phyloP scores from a whole-genome alignment of 1,140 invertebrate species.

The Cheumatopsyche charites region DNA sequence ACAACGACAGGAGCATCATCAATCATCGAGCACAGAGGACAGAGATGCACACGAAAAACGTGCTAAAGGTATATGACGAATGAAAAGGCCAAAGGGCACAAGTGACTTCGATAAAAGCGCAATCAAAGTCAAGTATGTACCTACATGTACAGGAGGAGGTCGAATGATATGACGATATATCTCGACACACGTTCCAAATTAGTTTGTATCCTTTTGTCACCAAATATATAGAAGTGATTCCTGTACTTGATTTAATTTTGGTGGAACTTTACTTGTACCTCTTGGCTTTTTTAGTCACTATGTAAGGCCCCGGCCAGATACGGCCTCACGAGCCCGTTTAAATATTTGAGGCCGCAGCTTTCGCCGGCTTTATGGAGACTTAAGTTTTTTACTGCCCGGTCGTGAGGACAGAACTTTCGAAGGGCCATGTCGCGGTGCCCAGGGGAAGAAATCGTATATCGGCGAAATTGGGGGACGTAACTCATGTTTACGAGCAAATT shows the following conservation, averaged over 20 bases:
- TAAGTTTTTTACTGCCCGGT: constrained; percentile 19
- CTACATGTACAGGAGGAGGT: too few relatives aligned
- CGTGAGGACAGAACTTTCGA: not conserved
- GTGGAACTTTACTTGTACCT: too few relatives aligned
- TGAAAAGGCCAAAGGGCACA: too few relatives aligned
- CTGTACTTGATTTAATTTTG: too few relatives aligned
- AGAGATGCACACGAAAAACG: constrained; percentile 17
- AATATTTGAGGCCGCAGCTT: constrained; percentile 1
- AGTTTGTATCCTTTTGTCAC: too few relatives aligned
- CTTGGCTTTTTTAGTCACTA: too few relatives aligned
- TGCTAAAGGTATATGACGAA: not conserved
- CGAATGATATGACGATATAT: too few relatives aligned
- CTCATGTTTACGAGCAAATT: not conserved
- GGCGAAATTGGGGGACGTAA: constrained; percentile 2
- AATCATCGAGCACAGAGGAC: not conserved
- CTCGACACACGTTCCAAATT: too few relatives aligned
- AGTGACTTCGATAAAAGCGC: too few relatives aligned
- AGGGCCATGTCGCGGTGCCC: not conserved
- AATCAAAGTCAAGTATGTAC: too few relatives aligned
- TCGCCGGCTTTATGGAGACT: constrained; percentile 5
- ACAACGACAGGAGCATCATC: not conserved
- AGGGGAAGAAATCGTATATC: not conserved
- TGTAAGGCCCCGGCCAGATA: not conserved
- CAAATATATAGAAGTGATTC: too few relatives aligned
- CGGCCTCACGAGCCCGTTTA: not conserved